These are phyloP conservation scores for Eutrigla gurnardus DNA, from an alignment of 2,797 vertebrate genomes.

Conservation along the genomic window DNA sequence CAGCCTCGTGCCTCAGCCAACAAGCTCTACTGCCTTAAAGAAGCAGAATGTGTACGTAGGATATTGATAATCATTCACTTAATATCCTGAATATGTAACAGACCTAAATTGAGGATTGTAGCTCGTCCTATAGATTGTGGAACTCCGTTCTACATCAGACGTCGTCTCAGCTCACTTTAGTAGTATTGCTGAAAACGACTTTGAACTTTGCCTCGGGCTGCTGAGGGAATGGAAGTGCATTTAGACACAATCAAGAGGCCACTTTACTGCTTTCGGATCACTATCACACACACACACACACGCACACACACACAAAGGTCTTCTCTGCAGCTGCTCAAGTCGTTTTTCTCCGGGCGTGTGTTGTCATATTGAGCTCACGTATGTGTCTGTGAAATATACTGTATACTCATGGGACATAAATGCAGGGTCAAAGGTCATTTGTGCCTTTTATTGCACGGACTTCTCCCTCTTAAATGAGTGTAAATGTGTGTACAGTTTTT, in stretches of 20 bases:
- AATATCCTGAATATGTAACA: slow-evolving; percentile 37
- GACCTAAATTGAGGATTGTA: slow-evolving; percentile 33
- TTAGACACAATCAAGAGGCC: slow-evolving; percentile 53
- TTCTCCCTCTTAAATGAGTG: slow-evolving; percentile 76
- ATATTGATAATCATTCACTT: slow-evolving; percentile 42
- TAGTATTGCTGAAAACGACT: slow-evolving; percentile 54
- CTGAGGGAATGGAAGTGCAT: slow-evolving; percentile 47
- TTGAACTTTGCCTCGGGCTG: slow-evolving; percentile 57
- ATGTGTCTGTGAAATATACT: slow-evolving; percentile 51
- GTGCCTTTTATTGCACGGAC: slow-evolving; percentile 83
- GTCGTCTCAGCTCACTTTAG: slow-evolving; percentile 35
- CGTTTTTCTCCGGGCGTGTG: slow-evolving; percentile 37
- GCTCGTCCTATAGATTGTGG: slow-evolving; percentile 49
- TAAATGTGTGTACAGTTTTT: slow-evolving; percentile 80
- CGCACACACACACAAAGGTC: slow-evolving; percentile 29
- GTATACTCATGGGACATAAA: slow-evolving; percentile 60
- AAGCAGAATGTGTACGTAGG: slow-evolving; percentile 53
- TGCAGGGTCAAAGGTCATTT: slow-evolving; percentile 82
- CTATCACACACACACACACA: no score
- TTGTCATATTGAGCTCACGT: slow-evolving; percentile 30
- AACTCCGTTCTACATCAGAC: slow-evolving; percentile 42
- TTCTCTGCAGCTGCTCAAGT: slow-evolving; percentile 48
- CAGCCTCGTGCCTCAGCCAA: slow-evolving; percentile 58
- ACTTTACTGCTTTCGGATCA: slow-evolving; percentile 57
- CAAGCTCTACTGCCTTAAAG: slow-evolving; percentile 57